Evolutionary conservation across 2,888 invertebrate species (phyloP).

Genomic region (Xanthorhoe spadicearia): DNA sequence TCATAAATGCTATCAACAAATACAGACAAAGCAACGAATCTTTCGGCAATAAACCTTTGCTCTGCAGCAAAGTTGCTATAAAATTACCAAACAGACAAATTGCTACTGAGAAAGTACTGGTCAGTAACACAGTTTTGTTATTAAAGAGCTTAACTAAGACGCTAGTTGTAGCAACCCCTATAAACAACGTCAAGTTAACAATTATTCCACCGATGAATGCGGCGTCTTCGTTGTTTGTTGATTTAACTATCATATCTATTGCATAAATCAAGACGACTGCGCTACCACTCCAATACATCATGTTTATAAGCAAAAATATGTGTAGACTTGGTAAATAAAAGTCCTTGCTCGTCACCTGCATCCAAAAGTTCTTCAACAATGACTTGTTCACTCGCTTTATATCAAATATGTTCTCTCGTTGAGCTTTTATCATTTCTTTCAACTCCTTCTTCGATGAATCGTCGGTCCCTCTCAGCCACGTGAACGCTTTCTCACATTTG

Average conservation of each 20-base stretch:
- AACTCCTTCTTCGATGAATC: constrained; percentile 38
- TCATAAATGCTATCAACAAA: constrained; percentile 33
- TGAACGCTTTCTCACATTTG: constrained; percentile 40
- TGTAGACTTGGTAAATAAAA: constrained; percentile 44
- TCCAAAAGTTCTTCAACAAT: constrained; percentile 12
- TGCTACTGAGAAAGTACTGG: constrained; percentile 29
- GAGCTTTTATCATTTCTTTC: constrained; percentile 33
- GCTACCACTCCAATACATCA: constrained; percentile 44
- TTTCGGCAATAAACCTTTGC: constrained; percentile 27
- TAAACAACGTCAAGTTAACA: constrained; percentile 22
- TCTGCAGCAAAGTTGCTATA: constrained; percentile 30
- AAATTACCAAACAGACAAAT: constrained; percentile 24
- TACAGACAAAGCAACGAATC: constrained; percentile 37
- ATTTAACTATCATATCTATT: constrained; percentile 37
- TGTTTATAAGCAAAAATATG: constrained; percentile 35
- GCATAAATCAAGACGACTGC: constrained; percentile 39
- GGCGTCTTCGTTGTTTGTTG: constrained; percentile 35
- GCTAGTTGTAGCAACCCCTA: constrained; percentile 28
- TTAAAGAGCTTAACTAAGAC: constrained; percentile 36
- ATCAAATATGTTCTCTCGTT: constrained; percentile 21
- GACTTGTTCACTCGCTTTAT: constrained; percentile 7
- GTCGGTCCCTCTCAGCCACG: constrained; percentile 40
- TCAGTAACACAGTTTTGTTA: constrained; percentile 37
- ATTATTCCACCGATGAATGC: constrained; percentile 34
- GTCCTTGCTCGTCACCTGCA: constrained; percentile 33